Percentiles rank a stretch among this genome's conserved stretches.
phyloP scores from a whole-genome alignment of 2,113 vertebrate genomes.

The Brachypodius melanocephalos region DNA sequence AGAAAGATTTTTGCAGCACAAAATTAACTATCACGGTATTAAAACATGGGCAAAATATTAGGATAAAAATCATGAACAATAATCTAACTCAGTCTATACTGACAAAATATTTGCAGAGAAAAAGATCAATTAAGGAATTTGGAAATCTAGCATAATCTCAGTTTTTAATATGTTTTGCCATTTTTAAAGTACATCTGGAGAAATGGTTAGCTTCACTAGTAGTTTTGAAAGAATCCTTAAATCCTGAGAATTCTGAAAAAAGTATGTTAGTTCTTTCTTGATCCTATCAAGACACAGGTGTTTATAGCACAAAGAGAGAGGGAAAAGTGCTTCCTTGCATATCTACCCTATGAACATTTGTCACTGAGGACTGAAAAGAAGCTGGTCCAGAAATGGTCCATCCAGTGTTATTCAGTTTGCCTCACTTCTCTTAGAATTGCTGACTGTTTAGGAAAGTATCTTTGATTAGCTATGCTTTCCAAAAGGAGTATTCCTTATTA shows the following conservation, averaged over 20 bases:
- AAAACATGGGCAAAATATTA: neutral
- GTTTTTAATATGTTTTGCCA: neutral
- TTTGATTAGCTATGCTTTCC: neutral
- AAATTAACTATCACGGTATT: conserved; percentile 31
- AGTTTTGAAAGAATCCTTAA: neutral
- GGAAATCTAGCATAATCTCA: conserved; percentile 21
- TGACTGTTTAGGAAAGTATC: neutral
- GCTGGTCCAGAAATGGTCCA: neutral
- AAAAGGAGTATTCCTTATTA: neutral
- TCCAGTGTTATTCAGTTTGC: neutral
- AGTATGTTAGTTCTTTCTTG: neutral
- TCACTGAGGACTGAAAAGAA: neutral
- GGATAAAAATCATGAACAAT: neutral
- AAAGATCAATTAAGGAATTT: neutral
- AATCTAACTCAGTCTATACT: conserved; percentile 7
- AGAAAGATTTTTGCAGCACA: conserved; percentile 8
- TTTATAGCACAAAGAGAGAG: neutral
- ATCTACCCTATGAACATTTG: neutral
- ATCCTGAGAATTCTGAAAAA: neutral
- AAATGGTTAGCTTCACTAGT: neutral
- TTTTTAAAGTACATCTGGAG: conserved; percentile 29
- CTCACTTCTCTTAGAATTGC: neutral
- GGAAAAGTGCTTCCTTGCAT: neutral
- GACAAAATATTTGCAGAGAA: conserved; percentile 9
- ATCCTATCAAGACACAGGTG: neutral